A percentile compares a stretch with the other conserved stretches of the same genome.
phyloP scores from a whole-genome alignment of 2,113 vertebrate species.

The Vulpes vulpes region DNA sequence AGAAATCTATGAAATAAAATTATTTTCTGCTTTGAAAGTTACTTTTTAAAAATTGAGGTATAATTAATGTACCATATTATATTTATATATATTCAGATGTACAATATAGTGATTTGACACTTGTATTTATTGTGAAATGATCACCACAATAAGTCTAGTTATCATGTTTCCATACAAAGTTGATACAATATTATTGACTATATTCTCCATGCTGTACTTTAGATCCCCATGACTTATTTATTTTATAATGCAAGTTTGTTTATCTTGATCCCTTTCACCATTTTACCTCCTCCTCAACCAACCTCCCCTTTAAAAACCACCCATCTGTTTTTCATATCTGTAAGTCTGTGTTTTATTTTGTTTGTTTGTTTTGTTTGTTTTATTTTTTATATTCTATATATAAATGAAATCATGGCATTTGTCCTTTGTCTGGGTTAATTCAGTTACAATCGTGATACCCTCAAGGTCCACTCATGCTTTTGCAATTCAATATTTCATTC shows the following conservation, averaged over 20 bases:
- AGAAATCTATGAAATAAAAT: constrained; percentile 44
- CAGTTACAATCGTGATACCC: not conserved
- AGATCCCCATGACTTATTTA: not conserved
- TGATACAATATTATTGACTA: not conserved
- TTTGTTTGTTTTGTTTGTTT: not conserved
- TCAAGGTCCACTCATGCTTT: not conserved
- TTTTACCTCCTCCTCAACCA: not conserved
- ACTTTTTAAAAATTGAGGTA: not conserved
- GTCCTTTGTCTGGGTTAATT: not conserved
- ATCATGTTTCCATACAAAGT: not conserved
- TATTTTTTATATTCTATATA: not conserved
- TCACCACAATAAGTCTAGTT: not conserved
- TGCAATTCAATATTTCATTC: not conserved
- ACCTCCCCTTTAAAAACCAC: not conserved
- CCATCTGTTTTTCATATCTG: not conserved
- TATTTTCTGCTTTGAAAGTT: constrained; percentile 38
- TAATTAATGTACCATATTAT: not conserved
- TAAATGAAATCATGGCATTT: not conserved
- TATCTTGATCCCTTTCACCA: not conserved
- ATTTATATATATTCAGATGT: not conserved
- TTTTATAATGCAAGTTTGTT: not conserved
- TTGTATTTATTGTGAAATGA: not conserved
- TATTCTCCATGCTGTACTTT: not conserved
- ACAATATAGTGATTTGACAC: not conserved
- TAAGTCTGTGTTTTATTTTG: not conserved